phyloP scores from a whole-genome alignment of 2,113 vertebrate species.

The Prietella phreatophila region DNA sequence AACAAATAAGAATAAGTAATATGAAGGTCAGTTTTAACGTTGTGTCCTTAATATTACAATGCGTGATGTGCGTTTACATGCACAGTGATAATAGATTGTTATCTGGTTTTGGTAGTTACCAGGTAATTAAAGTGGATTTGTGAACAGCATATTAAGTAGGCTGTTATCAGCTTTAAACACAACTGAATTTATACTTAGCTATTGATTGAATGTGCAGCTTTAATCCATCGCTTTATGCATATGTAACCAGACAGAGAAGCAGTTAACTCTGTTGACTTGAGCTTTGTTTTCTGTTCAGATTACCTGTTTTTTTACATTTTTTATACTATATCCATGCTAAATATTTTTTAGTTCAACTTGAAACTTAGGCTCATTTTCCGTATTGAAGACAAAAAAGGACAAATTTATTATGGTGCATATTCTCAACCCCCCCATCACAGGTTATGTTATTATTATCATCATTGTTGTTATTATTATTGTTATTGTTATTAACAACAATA shows the following conservation, averaged over 20 bases:
- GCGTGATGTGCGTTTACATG: neutral
- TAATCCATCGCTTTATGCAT: neutral
- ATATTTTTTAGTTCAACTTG: neutral
- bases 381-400: neutral
- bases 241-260: neutral
- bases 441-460: no score
- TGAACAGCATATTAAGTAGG: neutral
- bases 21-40: neutral
- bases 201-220: neutral
- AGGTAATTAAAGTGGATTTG: neutral
- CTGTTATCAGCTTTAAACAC: neutral
- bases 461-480: no score
- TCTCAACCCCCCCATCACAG: no score
- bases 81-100: neutral
- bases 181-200: neutral
- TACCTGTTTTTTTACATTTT: neutral
- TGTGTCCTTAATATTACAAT: neutral
- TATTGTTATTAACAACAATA: no score
- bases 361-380: neutral
- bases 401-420: neutral
- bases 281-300: neutral
- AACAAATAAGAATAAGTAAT: neutral
- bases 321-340: neutral
- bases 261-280: neutral
- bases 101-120: neutral